Base-by-base conservation (phyloP, 2,797 vertebrate species). In the Myiotriccus ornatus region DNA sequence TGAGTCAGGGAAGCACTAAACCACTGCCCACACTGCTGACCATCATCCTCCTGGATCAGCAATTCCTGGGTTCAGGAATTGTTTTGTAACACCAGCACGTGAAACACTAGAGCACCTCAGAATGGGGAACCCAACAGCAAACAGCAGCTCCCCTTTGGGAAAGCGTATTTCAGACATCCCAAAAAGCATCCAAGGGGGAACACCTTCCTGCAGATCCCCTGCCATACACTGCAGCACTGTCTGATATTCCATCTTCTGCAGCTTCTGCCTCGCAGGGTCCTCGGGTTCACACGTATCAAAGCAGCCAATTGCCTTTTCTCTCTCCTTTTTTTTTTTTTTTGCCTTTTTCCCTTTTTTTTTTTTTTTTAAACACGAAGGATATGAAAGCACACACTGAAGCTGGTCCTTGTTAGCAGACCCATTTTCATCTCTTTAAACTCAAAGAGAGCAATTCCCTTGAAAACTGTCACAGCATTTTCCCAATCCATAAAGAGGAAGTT, bases 401-500 rank as follows among this genome's bases (percentile, higher is more conserved):
- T 88, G 94, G 97, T 97, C 94, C 95, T 95, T 94, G 90, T 95
- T 96, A 92, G 92, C 89, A 80, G 70, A 30, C 65, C 95, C 95
- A 95, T 95, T 96, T 97, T 97, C 96, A 84, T 87, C 93, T 97
- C 94, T 97, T 94, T 87, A 90, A 94, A 81, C 87, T 96, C 89
- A 94, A 94, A 95, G 89, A 90, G 84, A 95, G 82, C 82, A 93
- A 94, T 94, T 94, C 97, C 97, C 97, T 97, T 96, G 96, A 97
- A 98, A 98, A 98, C 94, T 82, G 90, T 94, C 96, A 90, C 96
- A 96, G 92, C 96, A 94, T 98, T 98, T 98, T 87, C 62, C 52
- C 93, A 85, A 98, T 98, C 97, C 96, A 97, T 97, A 97, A 98
- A 98, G 95, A 92, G 96, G 95, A 97, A 96, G 97, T 98, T 98